phyloP scores from a whole-genome alignment of 2,113 vertebrate species.

The Podarcis raffonei region DNA sequence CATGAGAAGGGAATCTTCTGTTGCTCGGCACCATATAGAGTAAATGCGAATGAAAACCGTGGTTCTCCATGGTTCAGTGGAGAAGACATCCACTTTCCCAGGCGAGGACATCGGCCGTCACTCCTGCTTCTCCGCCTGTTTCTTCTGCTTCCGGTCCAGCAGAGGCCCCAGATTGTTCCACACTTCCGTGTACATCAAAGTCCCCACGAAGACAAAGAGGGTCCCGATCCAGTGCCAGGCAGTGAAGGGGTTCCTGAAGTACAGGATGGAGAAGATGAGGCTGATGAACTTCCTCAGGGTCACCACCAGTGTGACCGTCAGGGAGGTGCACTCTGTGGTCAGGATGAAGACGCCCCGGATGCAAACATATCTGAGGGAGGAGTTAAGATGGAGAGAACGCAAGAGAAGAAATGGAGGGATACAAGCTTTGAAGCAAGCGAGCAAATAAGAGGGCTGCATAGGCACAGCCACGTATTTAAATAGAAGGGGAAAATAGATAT shows the following conservation, averaged over 20 bases:
- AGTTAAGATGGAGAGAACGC: slow-evolving; percentile 62
- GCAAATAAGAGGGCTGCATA: neutral
- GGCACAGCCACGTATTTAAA: neutral
- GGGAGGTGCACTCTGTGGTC: slow-evolving; percentile 94
- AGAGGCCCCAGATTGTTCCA: slow-evolving; percentile 76
- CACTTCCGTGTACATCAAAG: slow-evolving; percentile 92
- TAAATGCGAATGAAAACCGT: neutral
- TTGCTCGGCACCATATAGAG: neutral
- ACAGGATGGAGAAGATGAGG: slow-evolving; percentile 96
- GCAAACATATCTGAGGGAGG: slow-evolving; percentile 87
- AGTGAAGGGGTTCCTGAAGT: slow-evolving; percentile 94
- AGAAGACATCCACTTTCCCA: neutral
- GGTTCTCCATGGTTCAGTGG: neutral
- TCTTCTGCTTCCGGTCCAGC: slow-evolving; percentile 58
- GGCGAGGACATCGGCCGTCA: fast-evolving
- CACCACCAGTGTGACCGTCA: slow-evolving; percentile 95
- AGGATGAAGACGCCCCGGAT: slow-evolving; percentile 94
- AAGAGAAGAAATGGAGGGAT: neutral
- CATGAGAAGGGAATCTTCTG: slow-evolving; percentile 10
- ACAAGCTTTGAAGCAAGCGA: neutral
- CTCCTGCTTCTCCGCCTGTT: slow-evolving; percentile 66
- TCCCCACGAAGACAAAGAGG: slow-evolving; percentile 87
- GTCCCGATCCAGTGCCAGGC: slow-evolving; percentile 97
- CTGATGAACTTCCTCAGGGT: slow-evolving; percentile 96
- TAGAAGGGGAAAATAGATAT: neutral